These are phyloP conservation scores for Pardosa pseudoannulata DNA, from an alignment of 2,888 invertebrate species.

Conservation along the genomic window DNA sequence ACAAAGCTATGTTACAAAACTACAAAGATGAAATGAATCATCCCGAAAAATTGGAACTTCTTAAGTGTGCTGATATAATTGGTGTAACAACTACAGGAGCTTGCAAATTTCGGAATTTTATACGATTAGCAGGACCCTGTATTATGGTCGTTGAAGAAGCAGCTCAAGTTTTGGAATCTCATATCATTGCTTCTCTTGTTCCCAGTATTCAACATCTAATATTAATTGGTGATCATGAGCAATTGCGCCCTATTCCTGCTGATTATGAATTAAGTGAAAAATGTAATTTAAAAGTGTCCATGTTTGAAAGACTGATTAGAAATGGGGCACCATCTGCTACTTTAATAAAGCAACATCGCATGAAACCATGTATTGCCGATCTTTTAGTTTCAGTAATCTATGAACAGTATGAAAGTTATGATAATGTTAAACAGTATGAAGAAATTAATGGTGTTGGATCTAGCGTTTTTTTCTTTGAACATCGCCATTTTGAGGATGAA, in stretches of 20 bases:
- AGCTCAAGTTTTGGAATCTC: slow-evolving; percentile 90
- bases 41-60: slow-evolving; percentile 20
- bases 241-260: slow-evolving; percentile 78
- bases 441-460: slow-evolving; percentile 75
- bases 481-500: slow-evolving; percentile 53
- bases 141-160: slow-evolving; percentile 90
- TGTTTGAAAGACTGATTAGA: slow-evolving; percentile 76
- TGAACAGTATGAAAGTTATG: slow-evolving; percentile 44
- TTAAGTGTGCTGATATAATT: slow-evolving; percentile 79
- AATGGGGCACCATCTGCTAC: slow-evolving; percentile 76
- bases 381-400: slow-evolving; percentile 76
- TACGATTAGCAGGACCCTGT: slow-evolving; percentile 82
- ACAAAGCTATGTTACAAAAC: not conserved
- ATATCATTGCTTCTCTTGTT: slow-evolving; percentile 87
- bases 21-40: not conserved
- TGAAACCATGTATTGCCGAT: slow-evolving; percentile 77
- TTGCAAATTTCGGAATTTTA: slow-evolving; percentile 82
- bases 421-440: slow-evolving; percentile 75
- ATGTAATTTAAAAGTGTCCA: slow-evolving; percentile 78
- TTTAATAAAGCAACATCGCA: slow-evolving; percentile 78
- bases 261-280: slow-evolving; percentile 77
- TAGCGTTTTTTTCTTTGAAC: slow-evolving; percentile 76
- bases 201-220: slow-evolving; percentile 87
- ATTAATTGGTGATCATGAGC: slow-evolving; percentile 82
- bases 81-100: slow-evolving; percentile 89